Conservation (phyloP, 1,140 invertebrate genomes). For the Macrotrachela quadricornifera region DNA sequence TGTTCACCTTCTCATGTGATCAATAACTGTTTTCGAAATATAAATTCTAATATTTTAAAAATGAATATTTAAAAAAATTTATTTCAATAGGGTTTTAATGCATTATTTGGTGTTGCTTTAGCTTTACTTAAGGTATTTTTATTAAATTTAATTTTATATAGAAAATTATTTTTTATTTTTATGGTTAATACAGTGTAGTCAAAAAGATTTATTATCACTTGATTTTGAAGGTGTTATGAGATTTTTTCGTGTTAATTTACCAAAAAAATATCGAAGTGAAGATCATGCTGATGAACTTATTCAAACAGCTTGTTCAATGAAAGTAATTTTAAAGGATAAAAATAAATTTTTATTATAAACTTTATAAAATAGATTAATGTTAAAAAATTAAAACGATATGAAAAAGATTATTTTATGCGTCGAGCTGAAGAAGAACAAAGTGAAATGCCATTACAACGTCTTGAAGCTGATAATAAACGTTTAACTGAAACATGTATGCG, state of each 20-base stretch:
- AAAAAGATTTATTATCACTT: conserved; percentile 70
- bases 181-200: conserved; percentile 41
- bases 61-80: background rate
- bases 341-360: background rate
- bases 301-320: conserved; percentile 63
- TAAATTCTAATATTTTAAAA: no score
- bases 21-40: no score
- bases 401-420: conserved; percentile 61
- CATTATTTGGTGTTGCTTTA: conserved; percentile 80
- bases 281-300: conserved; percentile 66
- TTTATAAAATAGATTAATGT: conserved; percentile 20
- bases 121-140: conserved; percentile 58
- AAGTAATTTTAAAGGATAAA: conserved; percentile 35
- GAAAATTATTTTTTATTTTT: background rate
- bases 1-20: no score
- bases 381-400: conserved; percentile 82
- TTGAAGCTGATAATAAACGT: no score
- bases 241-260: conserved; percentile 75
- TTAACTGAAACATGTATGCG: no score
- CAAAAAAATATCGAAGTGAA: conserved; percentile 79
- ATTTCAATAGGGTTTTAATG: conserved; percentile 18
- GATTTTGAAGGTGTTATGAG: conserved; percentile 87
- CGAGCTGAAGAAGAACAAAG: conserved; percentile 42
- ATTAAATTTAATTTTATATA: background rate
- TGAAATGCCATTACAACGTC: conserved; percentile 25